phyloP scores from a whole-genome alignment of 2,888 invertebrate species.

The Tanypteryx hageni region DNA sequence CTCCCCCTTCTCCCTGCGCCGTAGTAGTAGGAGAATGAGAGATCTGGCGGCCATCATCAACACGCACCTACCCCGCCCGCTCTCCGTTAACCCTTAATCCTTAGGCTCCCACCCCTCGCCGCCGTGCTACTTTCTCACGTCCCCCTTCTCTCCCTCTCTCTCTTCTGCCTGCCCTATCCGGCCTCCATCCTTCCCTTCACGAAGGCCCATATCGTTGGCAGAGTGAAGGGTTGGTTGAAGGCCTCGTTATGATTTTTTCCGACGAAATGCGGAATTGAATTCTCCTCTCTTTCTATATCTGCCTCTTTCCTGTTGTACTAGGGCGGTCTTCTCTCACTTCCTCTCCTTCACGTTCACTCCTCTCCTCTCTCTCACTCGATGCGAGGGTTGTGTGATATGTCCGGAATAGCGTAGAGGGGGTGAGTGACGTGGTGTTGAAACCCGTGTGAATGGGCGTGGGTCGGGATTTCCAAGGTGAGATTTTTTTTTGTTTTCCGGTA shows the following conservation, averaged over 20 bases:
- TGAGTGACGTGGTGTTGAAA: slow-evolving; percentile 42
- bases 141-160: neutral
- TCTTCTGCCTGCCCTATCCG: neutral
- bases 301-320: neutral
- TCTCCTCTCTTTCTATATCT: neutral
- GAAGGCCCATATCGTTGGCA: neutral
- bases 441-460: slow-evolving; percentile 39
- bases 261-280: slow-evolving; percentile 34
- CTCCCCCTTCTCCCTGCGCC: neutral
- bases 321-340: neutral
- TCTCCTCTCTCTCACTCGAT: neutral
- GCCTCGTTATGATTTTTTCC: neutral
- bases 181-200: neutral
- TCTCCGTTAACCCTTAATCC: too few relatives aligned
- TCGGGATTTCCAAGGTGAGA: slow-evolving; percentile 16
- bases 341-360: neutral
- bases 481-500: slow-evolving; percentile 10
- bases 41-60: slow-evolving; percentile 7
- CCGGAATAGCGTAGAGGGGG: neutral
- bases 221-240: neutral
- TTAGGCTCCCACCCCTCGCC: too few relatives aligned
- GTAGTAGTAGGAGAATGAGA: neutral
- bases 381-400: neutral
- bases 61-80: slow-evolving; percentile 20
- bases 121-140: neutral